Percentiles rank a stretch among this genome's conserved stretches.
Conservation (phyloP, 2,888 invertebrate species). For the Drosophila neoperkinsi region DNA sequence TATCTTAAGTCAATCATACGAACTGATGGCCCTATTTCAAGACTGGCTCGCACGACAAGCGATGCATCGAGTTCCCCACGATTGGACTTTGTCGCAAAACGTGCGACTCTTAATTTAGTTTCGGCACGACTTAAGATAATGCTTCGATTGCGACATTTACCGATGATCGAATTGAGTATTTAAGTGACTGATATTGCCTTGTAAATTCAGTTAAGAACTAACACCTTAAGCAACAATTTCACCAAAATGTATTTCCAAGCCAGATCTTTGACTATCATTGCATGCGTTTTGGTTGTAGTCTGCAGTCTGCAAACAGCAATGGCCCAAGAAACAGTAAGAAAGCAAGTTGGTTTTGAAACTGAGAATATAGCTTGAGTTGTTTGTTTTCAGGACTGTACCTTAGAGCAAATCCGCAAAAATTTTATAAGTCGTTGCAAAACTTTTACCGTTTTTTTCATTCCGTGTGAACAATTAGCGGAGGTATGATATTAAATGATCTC, state of each 20-base stretch:
- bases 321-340: not conserved
- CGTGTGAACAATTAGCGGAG: not conserved
- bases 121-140: conserved; percentile 14
- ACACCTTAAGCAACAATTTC: not conserved
- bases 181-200: not conserved
- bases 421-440: rapidly evolving
- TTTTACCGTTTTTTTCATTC: rapidly evolving
- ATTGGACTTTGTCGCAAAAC: conserved; percentile 1
- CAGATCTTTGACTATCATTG: conserved; percentile 12
- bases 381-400: not conserved
- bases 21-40: not conserved
- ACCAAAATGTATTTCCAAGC: conserved; percentile 23
- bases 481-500: not conserved
- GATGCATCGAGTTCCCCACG: not conserved
- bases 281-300: conserved; percentile 6
- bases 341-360: too few relatives aligned
- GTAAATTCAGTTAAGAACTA: conserved; percentile 11
- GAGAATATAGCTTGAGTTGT: not conserved
- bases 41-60: not conserved
- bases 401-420: rapidly evolving
- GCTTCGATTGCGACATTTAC: not conserved
- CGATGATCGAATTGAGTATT: conserved; percentile 17
- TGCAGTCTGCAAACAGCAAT: conserved; percentile 10
- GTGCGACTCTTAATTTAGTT: not conserved
- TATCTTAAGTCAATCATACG: not conserved